A percentile compares a stretch with the other conserved stretches of the same genome.
phyloP scores from a whole-genome alignment of 2,888 invertebrate species.

The Endotricha flammealis region DNA sequence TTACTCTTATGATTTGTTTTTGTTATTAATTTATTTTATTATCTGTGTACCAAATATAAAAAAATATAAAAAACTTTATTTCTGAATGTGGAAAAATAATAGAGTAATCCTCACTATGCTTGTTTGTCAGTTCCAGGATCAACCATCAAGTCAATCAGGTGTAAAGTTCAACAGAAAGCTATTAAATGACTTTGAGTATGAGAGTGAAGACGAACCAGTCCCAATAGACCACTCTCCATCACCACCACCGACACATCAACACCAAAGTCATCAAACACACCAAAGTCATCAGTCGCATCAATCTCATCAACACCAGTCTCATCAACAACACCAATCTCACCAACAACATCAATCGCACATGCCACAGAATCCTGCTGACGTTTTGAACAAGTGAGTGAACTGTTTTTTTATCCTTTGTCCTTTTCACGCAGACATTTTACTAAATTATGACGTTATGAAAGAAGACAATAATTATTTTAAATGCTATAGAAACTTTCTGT shows the following conservation, averaged over 20 bases:
- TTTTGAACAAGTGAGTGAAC: slow-evolving; percentile 37
- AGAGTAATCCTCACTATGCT: slow-evolving; percentile 3
- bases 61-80: too few relatives aligned
- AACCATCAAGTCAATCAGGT: slow-evolving; percentile 48
- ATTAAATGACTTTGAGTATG: slow-evolving; percentile 91
- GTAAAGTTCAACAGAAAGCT: slow-evolving; percentile 91
- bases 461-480: too few relatives aligned
- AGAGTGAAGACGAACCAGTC: slow-evolving; percentile 91
- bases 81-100: background rate
- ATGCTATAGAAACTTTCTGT: too few relatives aligned
- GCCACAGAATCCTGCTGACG: slow-evolving; percentile 44
- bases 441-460: too few relatives aligned
- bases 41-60: too few relatives aligned
- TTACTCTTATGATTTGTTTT: too few relatives aligned
- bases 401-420: background rate
- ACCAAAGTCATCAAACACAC: slow-evolving; percentile 21
- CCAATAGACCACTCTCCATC: slow-evolving; percentile 37
- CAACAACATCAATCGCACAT: slow-evolving; percentile 17
- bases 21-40: too few relatives aligned
- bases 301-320: slow-evolving; percentile 18
- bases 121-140: slow-evolving; percentile 55
- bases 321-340: slow-evolving; percentile 17
- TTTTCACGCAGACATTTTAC: too few relatives aligned
- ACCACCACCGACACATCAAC: too few relatives aligned
- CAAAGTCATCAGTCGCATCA: slow-evolving; percentile 6